phyloP scores from a whole-genome alignment of 2,888 invertebrate genomes.

The Heliconius ethilla region DNA sequence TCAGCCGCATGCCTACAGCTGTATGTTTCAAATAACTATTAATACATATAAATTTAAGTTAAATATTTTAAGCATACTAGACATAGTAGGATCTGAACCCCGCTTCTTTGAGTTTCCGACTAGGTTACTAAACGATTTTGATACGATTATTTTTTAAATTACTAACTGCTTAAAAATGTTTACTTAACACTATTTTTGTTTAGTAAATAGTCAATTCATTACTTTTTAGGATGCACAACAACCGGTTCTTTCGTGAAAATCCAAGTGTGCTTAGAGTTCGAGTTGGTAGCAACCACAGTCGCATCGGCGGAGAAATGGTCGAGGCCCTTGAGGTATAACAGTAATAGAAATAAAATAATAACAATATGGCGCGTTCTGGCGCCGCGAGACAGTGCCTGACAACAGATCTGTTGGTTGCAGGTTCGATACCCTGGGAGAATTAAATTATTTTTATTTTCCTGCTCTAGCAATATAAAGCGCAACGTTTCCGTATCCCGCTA shows the following conservation, averaged over 20 bases:
- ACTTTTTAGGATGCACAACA: slow-evolving; percentile 68
- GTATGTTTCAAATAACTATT: slow-evolving; percentile 52
- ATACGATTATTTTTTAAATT: too few species aligned
- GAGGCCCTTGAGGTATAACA: slow-evolving; percentile 66
- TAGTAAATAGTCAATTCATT: background rate
- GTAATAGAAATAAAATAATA: background rate
- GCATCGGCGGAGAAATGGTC: slow-evolving; percentile 67
- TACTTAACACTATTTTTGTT: background rate
- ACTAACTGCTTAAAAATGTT: too few species aligned
- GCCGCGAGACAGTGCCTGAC: background rate
- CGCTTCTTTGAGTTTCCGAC: background rate
- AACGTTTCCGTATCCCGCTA: too few species aligned
- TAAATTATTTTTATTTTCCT: too few species aligned
- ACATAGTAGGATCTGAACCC: background rate
- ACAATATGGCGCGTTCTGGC: too few species aligned
- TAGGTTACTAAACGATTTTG: background rate
- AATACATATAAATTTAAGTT: background rate
- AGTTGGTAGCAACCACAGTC: slow-evolving; percentile 73
- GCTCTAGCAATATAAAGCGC: too few species aligned
- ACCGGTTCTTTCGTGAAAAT: slow-evolving; percentile 74
- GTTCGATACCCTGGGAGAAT: too few species aligned
- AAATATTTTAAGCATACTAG: background rate
- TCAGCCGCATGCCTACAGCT: slow-evolving; percentile 73
- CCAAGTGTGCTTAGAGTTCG: slow-evolving; percentile 65
- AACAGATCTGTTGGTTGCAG: background rate